Evolutionary conservation across 2,797 vertebrate genomes (phyloP).

Genomic region (Ficedula albicollis): DNA sequence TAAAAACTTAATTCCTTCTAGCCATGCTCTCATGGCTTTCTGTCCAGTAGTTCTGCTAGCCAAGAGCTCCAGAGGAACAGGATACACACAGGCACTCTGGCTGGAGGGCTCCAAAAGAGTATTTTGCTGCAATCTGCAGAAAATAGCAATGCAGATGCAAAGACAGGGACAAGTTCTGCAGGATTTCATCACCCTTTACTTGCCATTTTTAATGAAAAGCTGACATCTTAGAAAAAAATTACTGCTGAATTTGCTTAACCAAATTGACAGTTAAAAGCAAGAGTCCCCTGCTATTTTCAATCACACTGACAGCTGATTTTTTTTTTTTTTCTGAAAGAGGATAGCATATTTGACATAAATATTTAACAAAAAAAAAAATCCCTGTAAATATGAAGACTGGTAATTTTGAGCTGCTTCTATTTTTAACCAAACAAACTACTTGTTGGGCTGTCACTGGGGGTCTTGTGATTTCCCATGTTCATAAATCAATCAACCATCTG

Average conservation of each 20-base stretch:
- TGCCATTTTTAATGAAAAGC: not conserved
- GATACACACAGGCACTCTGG: not conserved
- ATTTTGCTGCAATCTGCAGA: not conserved
- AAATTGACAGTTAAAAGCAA: not conserved
- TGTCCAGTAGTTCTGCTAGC: not conserved
- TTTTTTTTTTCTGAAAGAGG: not conserved
- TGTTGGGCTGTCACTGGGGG: not conserved
- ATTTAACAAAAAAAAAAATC: not conserved
- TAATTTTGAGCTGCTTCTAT: not conserved
- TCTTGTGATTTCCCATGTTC: not conserved
- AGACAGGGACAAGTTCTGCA: not conserved
- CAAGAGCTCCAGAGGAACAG: not conserved
- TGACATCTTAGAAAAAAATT: not conserved
- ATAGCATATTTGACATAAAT: not conserved
- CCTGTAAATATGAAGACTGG: not conserved
- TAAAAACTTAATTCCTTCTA: not conserved
- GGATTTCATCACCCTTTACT: not conserved
- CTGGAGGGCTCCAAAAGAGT: not conserved
- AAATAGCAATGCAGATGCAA: not conserved
- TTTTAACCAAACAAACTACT: not conserved
- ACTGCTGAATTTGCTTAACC: not conserved
- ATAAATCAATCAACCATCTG: not conserved
- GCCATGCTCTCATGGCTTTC: not conserved
- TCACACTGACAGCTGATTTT: not conserved
- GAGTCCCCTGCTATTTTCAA: not conserved